phyloP scores from a whole-genome alignment of 1,140 invertebrate species.

The Samia ricini region DNA sequence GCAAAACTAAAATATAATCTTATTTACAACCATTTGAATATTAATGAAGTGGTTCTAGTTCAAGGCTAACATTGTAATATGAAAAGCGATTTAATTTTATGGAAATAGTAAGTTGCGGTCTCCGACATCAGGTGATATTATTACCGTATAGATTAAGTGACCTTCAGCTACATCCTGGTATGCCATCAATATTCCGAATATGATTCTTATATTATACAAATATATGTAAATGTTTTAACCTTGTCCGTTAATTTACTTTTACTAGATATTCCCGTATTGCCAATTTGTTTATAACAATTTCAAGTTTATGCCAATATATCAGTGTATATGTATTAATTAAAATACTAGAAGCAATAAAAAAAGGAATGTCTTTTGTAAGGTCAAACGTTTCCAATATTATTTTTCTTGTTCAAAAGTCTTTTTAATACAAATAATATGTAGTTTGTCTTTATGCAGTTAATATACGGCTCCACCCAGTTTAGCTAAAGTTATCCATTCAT shows the following conservation, averaged over 20 bases:
- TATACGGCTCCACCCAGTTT: no score
- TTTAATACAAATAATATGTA: background rate
- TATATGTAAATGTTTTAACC: slow-evolving; percentile 32
- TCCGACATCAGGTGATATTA: slow-evolving; percentile 7
- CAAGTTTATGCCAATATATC: no score
- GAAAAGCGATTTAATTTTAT: slow-evolving; percentile 10
- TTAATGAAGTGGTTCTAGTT: slow-evolving; percentile 33
- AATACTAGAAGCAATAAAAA: background rate
- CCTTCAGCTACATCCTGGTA: slow-evolving; percentile 36
- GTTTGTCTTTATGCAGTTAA: background rate
- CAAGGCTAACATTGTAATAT: slow-evolving; percentile 29
- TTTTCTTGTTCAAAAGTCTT: no score
- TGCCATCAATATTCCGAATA: slow-evolving; percentile 22
- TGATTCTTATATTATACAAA: slow-evolving; percentile 12
- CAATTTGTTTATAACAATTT: background rate
- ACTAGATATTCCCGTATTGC: slow-evolving; percentile 4
- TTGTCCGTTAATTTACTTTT: slow-evolving; percentile 26
- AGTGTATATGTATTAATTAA: background rate
- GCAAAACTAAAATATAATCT: background rate
- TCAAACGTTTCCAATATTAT: background rate
- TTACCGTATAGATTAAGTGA: slow-evolving; percentile 7
- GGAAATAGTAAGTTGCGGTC: slow-evolving; percentile 1
- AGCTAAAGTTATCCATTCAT: no score
- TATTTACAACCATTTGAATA: slow-evolving; percentile 6
- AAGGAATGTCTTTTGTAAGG: background rate